Conservation (phyloP, 2,797 vertebrate genomes). For the Amphiprion clarkii region DNA sequence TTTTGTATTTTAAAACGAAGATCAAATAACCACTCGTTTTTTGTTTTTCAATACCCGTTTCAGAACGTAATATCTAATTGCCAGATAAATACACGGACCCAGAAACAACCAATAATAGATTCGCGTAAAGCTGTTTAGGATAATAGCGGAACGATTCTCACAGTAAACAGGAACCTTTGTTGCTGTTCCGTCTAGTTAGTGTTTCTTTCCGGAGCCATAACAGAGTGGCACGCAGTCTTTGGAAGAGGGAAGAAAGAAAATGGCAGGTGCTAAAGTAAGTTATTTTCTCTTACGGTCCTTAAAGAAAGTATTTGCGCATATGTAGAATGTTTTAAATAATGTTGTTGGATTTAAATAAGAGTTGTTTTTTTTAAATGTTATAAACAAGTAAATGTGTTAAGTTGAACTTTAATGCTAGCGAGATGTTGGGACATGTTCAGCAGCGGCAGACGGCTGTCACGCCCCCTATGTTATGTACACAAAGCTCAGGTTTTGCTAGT, state of each 20-base stretch:
- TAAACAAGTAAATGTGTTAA: background rate
- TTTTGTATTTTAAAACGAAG: too few species aligned
- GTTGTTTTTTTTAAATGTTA: background rate
- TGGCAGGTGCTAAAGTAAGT: conserved; percentile 82
- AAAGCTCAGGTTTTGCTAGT: too few species aligned
- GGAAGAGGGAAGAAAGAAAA: conserved; percentile 61
- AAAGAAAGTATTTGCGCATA: fast-evolving
- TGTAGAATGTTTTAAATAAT: fast-evolving
- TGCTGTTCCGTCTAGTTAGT: background rate
- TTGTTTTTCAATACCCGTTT: too few species aligned
- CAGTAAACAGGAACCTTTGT: conserved; percentile 19
- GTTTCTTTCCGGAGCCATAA: conserved; percentile 81
- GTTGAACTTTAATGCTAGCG: background rate
- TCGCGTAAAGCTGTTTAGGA: fast-evolving
- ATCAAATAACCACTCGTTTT: too few species aligned
- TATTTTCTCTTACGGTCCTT: background rate
- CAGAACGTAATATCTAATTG: too few species aligned
- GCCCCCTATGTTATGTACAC: background rate
- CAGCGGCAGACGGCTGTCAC: background rate
- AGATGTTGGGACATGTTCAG: conserved; percentile 56
- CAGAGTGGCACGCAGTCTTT: conserved; percentile 49
- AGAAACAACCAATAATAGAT: background rate
- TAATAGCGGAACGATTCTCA: background rate
- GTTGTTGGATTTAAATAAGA: fast-evolving
- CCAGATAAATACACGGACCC: too few species aligned